Base-by-base conservation (phyloP, 1,140 invertebrate genomes). In the Magallana gigas region DNA sequence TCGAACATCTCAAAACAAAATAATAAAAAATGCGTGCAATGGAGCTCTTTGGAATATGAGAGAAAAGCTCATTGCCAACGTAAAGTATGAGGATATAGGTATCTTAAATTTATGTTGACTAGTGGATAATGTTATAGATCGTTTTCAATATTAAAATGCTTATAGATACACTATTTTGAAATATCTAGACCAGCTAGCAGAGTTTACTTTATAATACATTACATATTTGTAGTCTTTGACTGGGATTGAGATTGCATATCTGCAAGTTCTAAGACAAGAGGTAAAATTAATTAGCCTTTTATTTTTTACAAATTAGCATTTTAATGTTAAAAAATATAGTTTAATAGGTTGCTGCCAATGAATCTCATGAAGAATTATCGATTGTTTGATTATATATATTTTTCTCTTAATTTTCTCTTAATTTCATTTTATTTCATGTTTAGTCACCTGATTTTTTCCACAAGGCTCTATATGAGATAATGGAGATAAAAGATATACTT, bases 1-100 rank as follows among this genome's bases (percentile, higher is more conserved):
- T 12, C 60, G n/a, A 7, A 83, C 23, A 9, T 85, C 88, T 5
- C 8, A 80, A 4, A 58, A 81, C n/a, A 81, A 86, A 4, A 60
- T 81, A 36, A 59, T 87, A 0, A 84, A 83, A 18, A 90, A 91
- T 58, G 80, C 88, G 8, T 90, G 87, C 60, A 84, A 89, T 14
- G 91, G 91, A 0, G 82, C 91, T 23, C 86, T 92, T 1, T 92
- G 90, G 90, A 90, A 89, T 29, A 36, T 91, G 56, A 83, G 91
- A n/a, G 68, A 90, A 9, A 86, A 86, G 23, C 86, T 92, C 48
- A 16, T 11, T 3, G 16, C 82, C 12, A 23, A 59, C 1, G 64
- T 87, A 16, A 83, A 90, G n/a, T 91, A 89, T 83, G 85, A 84
- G 76, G 68, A 84, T n/a, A 64, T 92, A 59, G 88, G 91, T 92